phyloP scores from a whole-genome alignment of 2,113 vertebrate genomes.

The Rhagologus leucostigma region DNA sequence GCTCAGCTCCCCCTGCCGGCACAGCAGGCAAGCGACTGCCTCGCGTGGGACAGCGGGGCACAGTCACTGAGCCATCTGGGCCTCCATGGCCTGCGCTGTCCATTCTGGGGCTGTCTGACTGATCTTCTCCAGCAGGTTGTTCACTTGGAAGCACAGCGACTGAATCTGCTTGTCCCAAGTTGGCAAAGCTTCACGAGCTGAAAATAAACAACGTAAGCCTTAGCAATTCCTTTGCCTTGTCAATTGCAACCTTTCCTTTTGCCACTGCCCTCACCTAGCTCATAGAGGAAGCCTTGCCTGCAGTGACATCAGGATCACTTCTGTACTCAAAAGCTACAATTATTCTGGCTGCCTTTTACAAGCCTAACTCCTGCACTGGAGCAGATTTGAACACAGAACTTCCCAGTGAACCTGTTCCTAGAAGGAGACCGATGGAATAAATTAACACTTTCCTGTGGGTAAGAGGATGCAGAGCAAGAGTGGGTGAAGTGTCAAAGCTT shows the following conservation, averaged over 20 bases:
- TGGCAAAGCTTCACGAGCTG: conserved; percentile 95
- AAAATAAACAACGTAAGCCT: background rate
- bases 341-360: background rate
- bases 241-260: background rate
- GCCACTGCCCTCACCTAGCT: background rate
- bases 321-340: background rate
- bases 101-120: conserved; percentile 92
- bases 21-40: background rate
- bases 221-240: background rate
- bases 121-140: conserved; percentile 97
- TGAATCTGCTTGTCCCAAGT: conserved; percentile 99
- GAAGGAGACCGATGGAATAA: background rate
- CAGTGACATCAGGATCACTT: background rate
- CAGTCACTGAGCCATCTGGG: conserved; percentile 92
- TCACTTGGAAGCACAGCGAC: conserved; percentile 97
- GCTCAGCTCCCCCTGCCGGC: background rate
- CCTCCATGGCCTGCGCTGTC: conserved; percentile 94
- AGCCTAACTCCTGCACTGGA: background rate
- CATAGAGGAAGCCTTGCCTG: background rate
- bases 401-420: background rate
- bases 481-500: fast-evolving
- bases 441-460: background rate
- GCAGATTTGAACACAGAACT: background rate
- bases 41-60: background rate
- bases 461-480: background rate